These are phyloP conservation scores for Pedetes capensis DNA, from an alignment of 2,113 vertebrate species.

Conservation along the genomic window DNA sequence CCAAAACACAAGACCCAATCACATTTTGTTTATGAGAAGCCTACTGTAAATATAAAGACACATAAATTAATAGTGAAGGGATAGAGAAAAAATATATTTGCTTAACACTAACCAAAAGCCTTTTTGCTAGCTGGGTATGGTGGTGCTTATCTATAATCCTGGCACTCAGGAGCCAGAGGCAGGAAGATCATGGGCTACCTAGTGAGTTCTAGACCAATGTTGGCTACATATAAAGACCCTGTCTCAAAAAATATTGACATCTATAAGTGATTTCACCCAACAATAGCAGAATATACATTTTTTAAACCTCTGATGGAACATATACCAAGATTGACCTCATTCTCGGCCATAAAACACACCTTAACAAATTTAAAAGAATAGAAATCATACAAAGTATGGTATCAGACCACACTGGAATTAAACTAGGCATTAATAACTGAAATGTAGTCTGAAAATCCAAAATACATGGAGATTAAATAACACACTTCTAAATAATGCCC, in stretches of 20 bases:
- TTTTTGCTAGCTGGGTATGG: too few species aligned
- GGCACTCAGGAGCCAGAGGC: too few species aligned
- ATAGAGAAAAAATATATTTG: neutral
- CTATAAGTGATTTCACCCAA: neutral
- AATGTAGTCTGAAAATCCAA: neutral
- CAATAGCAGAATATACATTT: neutral
- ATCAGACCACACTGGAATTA: neutral
- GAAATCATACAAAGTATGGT: neutral
- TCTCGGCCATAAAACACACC: neutral
- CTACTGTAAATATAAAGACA: neutral
- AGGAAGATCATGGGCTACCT: too few species aligned
- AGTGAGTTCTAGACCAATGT: too few species aligned
- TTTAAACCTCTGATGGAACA: neutral
- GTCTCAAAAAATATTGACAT: neutral
- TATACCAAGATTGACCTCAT: neutral
- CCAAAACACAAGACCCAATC: neutral
- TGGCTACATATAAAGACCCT: too few species aligned
- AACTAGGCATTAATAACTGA: neutral
- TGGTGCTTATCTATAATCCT: too few species aligned
- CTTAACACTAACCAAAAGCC: too few species aligned
- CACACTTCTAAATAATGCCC: neutral
- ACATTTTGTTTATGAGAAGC: neutral
- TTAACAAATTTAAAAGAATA: neutral
- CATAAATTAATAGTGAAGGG: neutral
- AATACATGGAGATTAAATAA: neutral